Conservation (phyloP, 2,888 invertebrate genomes). For the Liposcelis brunnea region DNA sequence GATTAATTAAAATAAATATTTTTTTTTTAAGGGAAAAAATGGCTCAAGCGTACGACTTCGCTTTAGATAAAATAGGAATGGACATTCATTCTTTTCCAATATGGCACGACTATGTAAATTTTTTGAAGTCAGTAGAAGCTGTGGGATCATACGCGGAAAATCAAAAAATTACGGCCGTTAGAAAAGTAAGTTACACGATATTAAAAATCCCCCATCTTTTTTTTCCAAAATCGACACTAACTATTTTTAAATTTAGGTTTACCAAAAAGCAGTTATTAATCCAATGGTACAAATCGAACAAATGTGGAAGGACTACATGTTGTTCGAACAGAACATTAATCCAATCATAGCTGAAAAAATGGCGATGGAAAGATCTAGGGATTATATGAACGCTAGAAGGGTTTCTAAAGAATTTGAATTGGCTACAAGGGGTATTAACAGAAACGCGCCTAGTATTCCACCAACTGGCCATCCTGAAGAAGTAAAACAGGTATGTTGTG, state of each 20-base stretch:
- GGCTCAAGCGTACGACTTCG: slow-evolving; percentile 99
- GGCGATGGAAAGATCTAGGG: slow-evolving; percentile 88
- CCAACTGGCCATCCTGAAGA: slow-evolving; percentile 81
- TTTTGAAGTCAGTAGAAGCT: slow-evolving; percentile 90
- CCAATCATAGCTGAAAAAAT: slow-evolving; percentile 88
- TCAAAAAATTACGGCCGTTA: slow-evolving; percentile 94
- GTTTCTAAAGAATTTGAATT: slow-evolving; percentile 94
- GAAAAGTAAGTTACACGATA: slow-evolving; percentile 57
- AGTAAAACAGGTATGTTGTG: slow-evolving; percentile 58
- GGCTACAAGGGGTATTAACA: slow-evolving; percentile 83
- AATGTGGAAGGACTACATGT: slow-evolving; percentile 94
- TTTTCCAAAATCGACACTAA: too few relatives aligned
- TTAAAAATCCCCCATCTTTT: neutral
- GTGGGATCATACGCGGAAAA: slow-evolving; percentile 98
- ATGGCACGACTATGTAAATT: slow-evolving; percentile 96
- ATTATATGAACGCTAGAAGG: slow-evolving; percentile 92
- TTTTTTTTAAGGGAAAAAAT: slow-evolving; percentile 73
- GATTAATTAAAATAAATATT: slow-evolving; percentile 11
- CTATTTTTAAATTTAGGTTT: slow-evolving; percentile 39
- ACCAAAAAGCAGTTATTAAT: slow-evolving; percentile 88
- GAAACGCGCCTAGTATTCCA: slow-evolving; percentile 93
- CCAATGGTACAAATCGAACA: slow-evolving; percentile 96
- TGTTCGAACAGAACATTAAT: slow-evolving; percentile 87
- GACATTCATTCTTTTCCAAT: slow-evolving; percentile 93
- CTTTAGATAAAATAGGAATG: slow-evolving; percentile 95